Evolutionary conservation across 1,140 invertebrate species (phyloP).

Genomic region (Conus betulinus): DNA sequence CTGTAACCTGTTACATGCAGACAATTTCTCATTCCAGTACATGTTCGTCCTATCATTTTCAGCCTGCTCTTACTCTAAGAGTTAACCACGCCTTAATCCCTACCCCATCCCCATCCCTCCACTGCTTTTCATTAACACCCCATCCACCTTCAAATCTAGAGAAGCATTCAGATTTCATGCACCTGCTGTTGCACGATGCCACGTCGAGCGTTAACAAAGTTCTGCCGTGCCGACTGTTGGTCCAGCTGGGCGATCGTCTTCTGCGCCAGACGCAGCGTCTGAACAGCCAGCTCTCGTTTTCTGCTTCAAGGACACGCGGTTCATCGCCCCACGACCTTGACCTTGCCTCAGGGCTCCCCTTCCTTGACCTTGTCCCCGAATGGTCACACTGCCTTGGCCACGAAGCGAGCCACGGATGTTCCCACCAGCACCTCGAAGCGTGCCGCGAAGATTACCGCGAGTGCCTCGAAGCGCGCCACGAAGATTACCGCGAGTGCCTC

Average conservation of each 20-base stretch:
- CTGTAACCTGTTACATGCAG: too few relatives aligned
- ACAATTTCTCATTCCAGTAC: too few relatives aligned
- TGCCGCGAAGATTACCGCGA: too few relatives aligned
- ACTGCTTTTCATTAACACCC: neutral
- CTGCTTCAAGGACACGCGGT: neutral
- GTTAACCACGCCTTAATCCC: neutral
- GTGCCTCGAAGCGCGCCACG: too few relatives aligned
- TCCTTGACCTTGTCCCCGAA: neutral
- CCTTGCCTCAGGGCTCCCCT: neutral
- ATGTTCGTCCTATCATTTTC: too few relatives aligned
- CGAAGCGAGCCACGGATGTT: neutral
- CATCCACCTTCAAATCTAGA: too few relatives aligned
- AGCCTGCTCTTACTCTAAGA: too few relatives aligned
- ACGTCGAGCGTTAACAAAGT: neutral
- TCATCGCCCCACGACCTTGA: neutral
- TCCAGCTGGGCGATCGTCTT: conserved; percentile 9
- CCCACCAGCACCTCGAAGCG: neutral
- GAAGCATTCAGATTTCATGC: neutral
- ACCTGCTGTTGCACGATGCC: conserved; percentile 7
- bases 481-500: too few relatives aligned
- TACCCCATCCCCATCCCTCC: neutral
- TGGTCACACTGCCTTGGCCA: neutral
- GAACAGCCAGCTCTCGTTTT: neutral
- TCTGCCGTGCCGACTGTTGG: conserved; percentile 6
- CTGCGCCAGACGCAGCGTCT: neutral